Evolutionary conservation across 1,140 invertebrate genomes (phyloP).

Genomic region (Ceratina japonica): DNA sequence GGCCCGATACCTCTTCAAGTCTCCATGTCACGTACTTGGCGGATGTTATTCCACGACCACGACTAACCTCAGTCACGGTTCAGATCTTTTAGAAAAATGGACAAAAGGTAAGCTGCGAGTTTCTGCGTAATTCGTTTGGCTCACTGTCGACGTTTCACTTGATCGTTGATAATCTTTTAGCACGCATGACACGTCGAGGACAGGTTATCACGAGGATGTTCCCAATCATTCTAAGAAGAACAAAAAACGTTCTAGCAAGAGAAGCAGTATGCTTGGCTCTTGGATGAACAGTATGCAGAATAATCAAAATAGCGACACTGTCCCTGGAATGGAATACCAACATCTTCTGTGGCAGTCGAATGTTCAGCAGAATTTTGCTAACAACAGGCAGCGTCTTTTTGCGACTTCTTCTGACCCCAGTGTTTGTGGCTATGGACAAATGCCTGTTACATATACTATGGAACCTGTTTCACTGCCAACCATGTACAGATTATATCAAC

Average conservation of each 20-base stretch:
- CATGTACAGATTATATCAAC: slow-evolving; percentile 73
- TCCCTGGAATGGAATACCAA: slow-evolving; percentile 44
- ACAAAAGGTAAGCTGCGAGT: slow-evolving; percentile 42
- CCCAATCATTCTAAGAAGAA: slow-evolving; percentile 39
- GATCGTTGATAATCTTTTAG: background rate
- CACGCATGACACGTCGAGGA: slow-evolving; percentile 35
- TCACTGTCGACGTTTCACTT: slow-evolving; percentile 4
- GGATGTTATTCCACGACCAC: background rate
- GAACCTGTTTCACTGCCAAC: slow-evolving; percentile 80
- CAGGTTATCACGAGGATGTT: slow-evolving; percentile 16
- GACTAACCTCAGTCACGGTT: slow-evolving; percentile 34
- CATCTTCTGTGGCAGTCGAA: slow-evolving; percentile 55
- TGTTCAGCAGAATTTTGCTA: slow-evolving; percentile 35
- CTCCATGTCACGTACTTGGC: slow-evolving; percentile 23
- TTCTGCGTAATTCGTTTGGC: too few relatives aligned
- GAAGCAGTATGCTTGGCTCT: slow-evolving; percentile 6
- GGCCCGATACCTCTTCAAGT: background rate
- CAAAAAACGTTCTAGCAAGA: slow-evolving; percentile 52
- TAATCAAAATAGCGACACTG: slow-evolving; percentile 23
- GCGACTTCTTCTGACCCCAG: slow-evolving; percentile 79
- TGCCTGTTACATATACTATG: slow-evolving; percentile 78
- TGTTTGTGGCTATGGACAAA: slow-evolving; percentile 78
- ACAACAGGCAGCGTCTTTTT: slow-evolving; percentile 77
- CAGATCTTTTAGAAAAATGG: slow-evolving; percentile 32
- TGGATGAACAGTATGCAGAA: slow-evolving; percentile 27